Percentiles rank a stretch among this genome's conserved stretches.
phyloP scores from a whole-genome alignment of 2,888 invertebrate species.

The Neoitamus cyanurus region DNA sequence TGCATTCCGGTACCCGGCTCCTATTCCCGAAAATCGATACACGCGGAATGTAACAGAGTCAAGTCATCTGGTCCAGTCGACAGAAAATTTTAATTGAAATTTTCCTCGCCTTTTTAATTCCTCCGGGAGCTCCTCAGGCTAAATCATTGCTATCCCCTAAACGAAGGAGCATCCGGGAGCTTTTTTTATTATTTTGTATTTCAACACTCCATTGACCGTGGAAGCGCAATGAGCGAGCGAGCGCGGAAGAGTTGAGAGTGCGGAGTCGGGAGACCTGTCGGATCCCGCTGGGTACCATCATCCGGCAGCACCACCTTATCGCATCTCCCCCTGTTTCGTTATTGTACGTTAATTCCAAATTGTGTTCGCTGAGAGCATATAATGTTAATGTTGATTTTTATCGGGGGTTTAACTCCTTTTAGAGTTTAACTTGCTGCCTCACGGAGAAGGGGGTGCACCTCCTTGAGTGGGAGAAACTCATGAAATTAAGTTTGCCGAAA shows the following conservation, averaged over 20 bases:
- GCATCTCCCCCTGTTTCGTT: neutral
- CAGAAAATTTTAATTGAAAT: conserved; percentile 2
- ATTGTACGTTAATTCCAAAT: conserved; percentile 36
- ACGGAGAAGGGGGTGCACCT: neutral
- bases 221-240: neutral
- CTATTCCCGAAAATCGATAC: neutral
- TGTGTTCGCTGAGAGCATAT: conserved; percentile 39
- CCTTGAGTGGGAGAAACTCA: neutral
- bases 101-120: conserved; percentile 13
- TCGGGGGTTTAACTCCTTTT: conserved; percentile 26
- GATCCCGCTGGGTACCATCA: neutral
- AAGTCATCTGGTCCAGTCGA: neutral
- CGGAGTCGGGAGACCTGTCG: neutral
- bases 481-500: neutral
- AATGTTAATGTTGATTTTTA: conserved; percentile 45
- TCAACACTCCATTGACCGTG: conserved; percentile 23
- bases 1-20: neutral
- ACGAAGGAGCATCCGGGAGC: neutral
- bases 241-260: neutral
- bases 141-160: conserved; percentile 1
- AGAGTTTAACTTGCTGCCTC: conserved; percentile 2
- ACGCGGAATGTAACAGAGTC: neutral
- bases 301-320: neutral
- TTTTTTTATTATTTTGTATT: conserved; percentile 21
- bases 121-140: neutral